A percentile compares a stretch with the other conserved stretches of the same genome.
Evolutionary conservation across 2,113 vertebrate genomes (phyloP).

Genomic region (Circaetus gallicus): DNA sequence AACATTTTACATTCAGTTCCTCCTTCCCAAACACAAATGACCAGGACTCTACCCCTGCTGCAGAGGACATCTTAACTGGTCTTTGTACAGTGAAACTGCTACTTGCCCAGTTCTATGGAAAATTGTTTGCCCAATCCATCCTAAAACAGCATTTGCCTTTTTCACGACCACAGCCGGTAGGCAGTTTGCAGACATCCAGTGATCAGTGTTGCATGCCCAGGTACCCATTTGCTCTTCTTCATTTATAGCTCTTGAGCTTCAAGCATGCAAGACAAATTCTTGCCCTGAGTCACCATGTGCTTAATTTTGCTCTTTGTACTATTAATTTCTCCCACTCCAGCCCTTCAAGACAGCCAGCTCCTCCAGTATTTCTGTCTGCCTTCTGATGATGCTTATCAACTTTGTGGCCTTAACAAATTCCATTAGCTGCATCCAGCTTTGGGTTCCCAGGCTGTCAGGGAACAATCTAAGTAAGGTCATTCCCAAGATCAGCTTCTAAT

Average conservation of each 20-base stretch:
- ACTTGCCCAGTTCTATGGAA: not conserved
- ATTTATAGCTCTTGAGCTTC: not conserved
- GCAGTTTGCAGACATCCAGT: not conserved
- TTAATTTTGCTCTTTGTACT: not conserved
- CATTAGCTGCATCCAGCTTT: not conserved
- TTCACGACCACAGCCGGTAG: not conserved
- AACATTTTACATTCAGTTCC: not conserved
- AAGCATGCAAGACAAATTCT: not conserved
- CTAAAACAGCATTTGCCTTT: not conserved
- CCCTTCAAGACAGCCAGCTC: not conserved
- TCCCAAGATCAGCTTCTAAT: not conserved
- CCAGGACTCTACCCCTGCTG: not conserved
- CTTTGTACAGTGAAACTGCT: not conserved
- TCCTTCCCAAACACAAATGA: not conserved
- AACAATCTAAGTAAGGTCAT: not conserved
- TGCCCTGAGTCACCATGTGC: fast-evolving
- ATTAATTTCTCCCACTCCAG: not conserved
- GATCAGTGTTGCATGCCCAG: not conserved
- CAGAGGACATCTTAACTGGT: not conserved
- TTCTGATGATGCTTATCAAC: slow-evolving; percentile 15
- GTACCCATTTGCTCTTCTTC: not conserved
- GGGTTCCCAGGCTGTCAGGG: not conserved
- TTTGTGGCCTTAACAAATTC: not conserved
- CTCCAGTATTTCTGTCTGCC: not conserved
- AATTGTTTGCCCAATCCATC: not conserved